Evolutionary conservation across 64 coral and sea anemone genomes (phyloP), one percentile per base, ranked within the genome.

Genomic region (Platygyra sinensis): DNA sequence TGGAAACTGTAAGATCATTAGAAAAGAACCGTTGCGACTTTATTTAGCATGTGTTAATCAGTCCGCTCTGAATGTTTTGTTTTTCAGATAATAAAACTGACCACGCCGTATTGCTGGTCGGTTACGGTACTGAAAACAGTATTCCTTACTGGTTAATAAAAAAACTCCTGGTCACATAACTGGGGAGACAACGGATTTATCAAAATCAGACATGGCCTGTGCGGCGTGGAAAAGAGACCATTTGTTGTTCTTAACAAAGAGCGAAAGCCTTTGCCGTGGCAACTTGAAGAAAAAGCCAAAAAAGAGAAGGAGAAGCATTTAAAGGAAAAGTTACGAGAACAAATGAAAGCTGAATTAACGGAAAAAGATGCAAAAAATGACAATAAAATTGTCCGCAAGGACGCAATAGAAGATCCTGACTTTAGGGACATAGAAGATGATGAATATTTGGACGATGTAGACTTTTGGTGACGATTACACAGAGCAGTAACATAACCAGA

Each of bases 81-180:
- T 33, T 88, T 76, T 72, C 73, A 98, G 96, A 79, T 49, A 98
- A 89, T 75, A 94, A 94, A 52, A 94, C 89, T 22, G 96, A 98
- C 61, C 96, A 98, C 50, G 92, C 96, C 17, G 96, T 94, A 2
- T 69, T 98, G 28, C 28, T 91, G 28, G 86, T 98, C 4, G 96
- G 96, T 4, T 98, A 98, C 29, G 96, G 96, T 24, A 67, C 85
- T 14, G 89, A 98, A 52, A 86, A 88, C 49, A 92, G 92, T 8
- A 69, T 94, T 8, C 96, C 89, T 60, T 98, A 98, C 67, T 98
- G 96, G 96, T 59, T 98, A 4, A 78, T 98, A n/a, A 98, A 98
- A n/a, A 81, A 98, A 98, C 74, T 98, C 96, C 10, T 98, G 96
- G 96, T 98, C 96, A 0, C 75, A 92, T 42, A 91, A 91, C 49